phyloP scores from a whole-genome alignment of 2,797 vertebrate genomes.

The Smutsia gigantea region DNA sequence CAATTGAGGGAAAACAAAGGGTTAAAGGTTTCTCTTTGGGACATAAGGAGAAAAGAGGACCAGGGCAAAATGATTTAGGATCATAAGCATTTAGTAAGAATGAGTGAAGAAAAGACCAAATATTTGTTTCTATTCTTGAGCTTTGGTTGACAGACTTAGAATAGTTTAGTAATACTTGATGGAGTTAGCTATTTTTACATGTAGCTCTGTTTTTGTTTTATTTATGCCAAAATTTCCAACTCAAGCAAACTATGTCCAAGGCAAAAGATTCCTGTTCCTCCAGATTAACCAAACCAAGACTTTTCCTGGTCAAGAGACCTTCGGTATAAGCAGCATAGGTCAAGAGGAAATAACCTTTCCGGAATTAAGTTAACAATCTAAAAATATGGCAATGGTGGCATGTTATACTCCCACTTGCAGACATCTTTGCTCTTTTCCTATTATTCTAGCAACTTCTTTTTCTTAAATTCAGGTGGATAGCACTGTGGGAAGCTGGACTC shows the following conservation, averaged over 20 bases:
- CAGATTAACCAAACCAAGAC: background rate
- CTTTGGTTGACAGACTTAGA: background rate
- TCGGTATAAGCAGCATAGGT: background rate
- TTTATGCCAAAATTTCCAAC: conserved; percentile 7
- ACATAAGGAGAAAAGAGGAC: background rate
- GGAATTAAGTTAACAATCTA: conserved; percentile 31
- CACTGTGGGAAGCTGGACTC: background rate
- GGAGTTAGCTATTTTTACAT: background rate
- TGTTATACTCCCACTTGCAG: background rate
- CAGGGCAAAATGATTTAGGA: background rate
- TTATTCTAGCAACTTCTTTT: conserved; percentile 39
- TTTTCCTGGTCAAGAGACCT: background rate
- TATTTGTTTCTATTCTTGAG: conserved; percentile 2
- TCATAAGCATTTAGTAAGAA: background rate
- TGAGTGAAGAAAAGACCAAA: background rate
- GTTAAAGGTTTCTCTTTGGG: background rate
- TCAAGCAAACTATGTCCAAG: background rate
- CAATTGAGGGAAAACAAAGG: background rate
- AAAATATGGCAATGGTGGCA: background rate
- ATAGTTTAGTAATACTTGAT: background rate
- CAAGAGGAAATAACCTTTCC: background rate
- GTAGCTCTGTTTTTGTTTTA: conserved; percentile 6
- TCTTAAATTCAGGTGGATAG: background rate
- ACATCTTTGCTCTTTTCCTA: background rate
- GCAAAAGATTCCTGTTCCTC: conserved; percentile 6